These are phyloP conservation scores for Astyanax mexicanus DNA, from an alignment of 2,797 vertebrate species.

Conservation along the genomic window DNA sequence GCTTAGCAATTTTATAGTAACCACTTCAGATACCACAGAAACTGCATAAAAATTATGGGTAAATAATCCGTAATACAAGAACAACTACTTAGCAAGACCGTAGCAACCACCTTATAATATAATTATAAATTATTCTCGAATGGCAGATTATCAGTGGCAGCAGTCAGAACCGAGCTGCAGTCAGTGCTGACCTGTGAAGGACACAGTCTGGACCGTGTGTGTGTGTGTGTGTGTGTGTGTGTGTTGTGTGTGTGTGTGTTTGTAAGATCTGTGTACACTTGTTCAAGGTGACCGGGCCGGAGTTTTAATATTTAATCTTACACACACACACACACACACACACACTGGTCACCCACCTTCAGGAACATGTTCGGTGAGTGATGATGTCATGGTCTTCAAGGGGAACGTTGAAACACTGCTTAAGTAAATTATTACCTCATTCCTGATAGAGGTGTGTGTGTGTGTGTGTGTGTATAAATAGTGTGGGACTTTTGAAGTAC, in stretches of 20 bases:
- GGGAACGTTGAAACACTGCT: background rate
- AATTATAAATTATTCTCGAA: no score
- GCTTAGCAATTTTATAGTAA: no score
- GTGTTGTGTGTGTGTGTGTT: constrained; percentile 11
- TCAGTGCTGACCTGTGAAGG: background rate
- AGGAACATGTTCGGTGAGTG: background rate
- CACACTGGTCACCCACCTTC: background rate
- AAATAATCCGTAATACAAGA: no score
- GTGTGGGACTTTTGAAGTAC: constrained; percentile 21
- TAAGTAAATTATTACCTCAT: constrained; percentile 25
- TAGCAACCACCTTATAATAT: no score
- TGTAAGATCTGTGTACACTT: constrained; percentile 13
- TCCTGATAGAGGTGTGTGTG: background rate
- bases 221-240: constrained; percentile 33
- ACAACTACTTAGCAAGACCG: no score
- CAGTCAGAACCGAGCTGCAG: no score
- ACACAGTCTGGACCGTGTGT: background rate
- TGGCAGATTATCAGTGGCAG: no score
- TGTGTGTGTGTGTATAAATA: background rate
- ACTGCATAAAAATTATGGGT: no score
- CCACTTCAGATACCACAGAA: no score
- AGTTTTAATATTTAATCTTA: constrained; percentile 54
- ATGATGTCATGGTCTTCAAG: constrained; percentile 1
- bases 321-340: no score
- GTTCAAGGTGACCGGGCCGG: constrained; percentile 50